These are phyloP conservation scores for Pherbina coryleti DNA, from an alignment of 2,888 invertebrate genomes.

Conservation along the genomic window DNA sequence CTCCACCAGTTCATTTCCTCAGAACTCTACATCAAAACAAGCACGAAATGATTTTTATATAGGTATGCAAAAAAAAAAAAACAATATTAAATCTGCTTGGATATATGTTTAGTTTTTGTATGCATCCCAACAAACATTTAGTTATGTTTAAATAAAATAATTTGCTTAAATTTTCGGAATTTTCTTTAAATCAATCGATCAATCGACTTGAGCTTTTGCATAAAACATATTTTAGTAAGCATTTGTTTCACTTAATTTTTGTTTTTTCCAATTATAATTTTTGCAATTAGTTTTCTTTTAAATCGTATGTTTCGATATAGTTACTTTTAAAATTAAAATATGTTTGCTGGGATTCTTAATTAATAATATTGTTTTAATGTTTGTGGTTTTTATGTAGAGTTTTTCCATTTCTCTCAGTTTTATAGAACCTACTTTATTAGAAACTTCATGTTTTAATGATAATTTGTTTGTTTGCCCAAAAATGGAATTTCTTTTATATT, in stretches of 20 bases:
- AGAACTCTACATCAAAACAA: conserved; percentile 56
- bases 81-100: conserved; percentile 29
- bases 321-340: not conserved
- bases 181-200: no score
- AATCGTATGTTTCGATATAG: not conserved
- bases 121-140: not conserved
- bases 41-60: conserved; percentile 58
- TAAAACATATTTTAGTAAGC: not conserved
- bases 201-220: no score
- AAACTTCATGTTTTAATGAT: not conserved
- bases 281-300: not conserved
- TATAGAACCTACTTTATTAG: not conserved
- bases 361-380: not conserved
- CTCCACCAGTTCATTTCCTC: conserved; percentile 52
- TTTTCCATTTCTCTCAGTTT: conserved; percentile 15
- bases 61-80: conserved; percentile 53
- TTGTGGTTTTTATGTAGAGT: conserved; percentile 23
- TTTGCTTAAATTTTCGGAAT: no score
- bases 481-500: no score
- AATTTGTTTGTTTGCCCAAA: not conserved
- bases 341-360: not conserved
- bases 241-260: not conserved
- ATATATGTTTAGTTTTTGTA: conserved; percentile 32
- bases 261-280: no score
- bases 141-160: not conserved